Conservation (phyloP, 2,888 invertebrate species). For the Parascotia fuliginaria region DNA sequence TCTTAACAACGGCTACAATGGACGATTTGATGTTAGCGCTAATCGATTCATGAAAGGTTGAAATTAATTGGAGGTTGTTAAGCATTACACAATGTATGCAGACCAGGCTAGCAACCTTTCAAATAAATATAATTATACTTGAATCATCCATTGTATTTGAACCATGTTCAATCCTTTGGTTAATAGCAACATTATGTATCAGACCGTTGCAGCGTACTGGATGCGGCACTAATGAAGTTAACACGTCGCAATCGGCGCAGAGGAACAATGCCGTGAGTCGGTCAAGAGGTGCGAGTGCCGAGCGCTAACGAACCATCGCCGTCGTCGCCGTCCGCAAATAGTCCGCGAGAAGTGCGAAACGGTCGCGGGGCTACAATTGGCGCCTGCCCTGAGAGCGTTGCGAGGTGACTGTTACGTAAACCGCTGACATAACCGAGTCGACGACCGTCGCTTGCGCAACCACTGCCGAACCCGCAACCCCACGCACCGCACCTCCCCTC, state of each 20-base stretch:
- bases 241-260: constrained; percentile 47
- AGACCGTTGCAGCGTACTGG: constrained; percentile 8
- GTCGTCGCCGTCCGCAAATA: constrained; percentile 71
- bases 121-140: constrained; percentile 33
- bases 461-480: constrained; percentile 79
- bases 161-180: constrained; percentile 18
- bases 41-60: constrained; percentile 79
- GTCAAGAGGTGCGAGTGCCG: constrained; percentile 52
- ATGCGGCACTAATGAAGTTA: constrained; percentile 50
- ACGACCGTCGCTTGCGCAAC: constrained; percentile 84
- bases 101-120: constrained; percentile 36
- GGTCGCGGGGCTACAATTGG: constrained; percentile 74
- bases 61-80: constrained; percentile 69
- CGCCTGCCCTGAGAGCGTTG: constrained; percentile 76
- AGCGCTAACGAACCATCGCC: constrained; percentile 69
- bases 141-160: constrained; percentile 34
- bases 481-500: constrained; percentile 68
- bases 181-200: constrained; percentile 17
- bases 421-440: constrained; percentile 84
- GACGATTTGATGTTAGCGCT: constrained; percentile 64
- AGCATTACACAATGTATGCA: constrained; percentile 59
- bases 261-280: constrained; percentile 56
- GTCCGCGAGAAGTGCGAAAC: constrained; percentile 79
- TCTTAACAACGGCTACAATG: constrained; percentile 69
- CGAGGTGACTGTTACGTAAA: constrained; percentile 84